Evolutionary conservation across 2,113 vertebrate genomes (phyloP), one percentile per base, ranked within the genome.

Genomic region (Etia nguti): DNA sequence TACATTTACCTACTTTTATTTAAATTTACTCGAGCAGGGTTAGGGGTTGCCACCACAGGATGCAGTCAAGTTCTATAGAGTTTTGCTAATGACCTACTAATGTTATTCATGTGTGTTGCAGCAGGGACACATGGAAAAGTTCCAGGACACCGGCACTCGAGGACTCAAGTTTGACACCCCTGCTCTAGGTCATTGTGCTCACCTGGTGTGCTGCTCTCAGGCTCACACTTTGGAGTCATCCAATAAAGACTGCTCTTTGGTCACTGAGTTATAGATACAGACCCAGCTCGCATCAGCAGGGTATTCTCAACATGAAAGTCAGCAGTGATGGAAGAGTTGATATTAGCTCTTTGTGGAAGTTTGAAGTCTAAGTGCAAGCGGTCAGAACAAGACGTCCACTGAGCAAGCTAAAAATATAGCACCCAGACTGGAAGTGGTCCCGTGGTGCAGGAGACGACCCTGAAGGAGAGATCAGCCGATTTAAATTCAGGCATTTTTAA

Each of bases 291-390:
- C 60, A 65, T 65, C 31, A 2, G 31, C 18, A 65, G 18, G 38
- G 10, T 36, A 38, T 38, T 38, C 43, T 38, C 20, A 68, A 1
- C 34, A 0, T 13, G 62, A 68, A 11, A 38, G 34, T 0, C 65
- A 16, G 65, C 22, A 10, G 8, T 2, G 38, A 73, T 73, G 38
- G 1, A 73, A 73, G 2, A 26, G 8, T 18, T 46, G 12, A 16
- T 73, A 18, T 73, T 73, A 26, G 68, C 38, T 46, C 20, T 24
- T 15, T 41, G 34, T 22, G 0, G 0, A 68, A 41, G 34, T 41
- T 41, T 0, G 11, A 68, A 41, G 34, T 13, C 20, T 13, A 41
- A 68, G 7, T 41, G 36, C 12, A 9, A 43, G n/a, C 38, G 6
- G 65, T 70, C n/a, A 2, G 65, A 70, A 24, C 12, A 43, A 43